Evolutionary conservation across 2,797 vertebrate genomes (phyloP).

Genomic region (Xyrichtys novacula): DNA sequence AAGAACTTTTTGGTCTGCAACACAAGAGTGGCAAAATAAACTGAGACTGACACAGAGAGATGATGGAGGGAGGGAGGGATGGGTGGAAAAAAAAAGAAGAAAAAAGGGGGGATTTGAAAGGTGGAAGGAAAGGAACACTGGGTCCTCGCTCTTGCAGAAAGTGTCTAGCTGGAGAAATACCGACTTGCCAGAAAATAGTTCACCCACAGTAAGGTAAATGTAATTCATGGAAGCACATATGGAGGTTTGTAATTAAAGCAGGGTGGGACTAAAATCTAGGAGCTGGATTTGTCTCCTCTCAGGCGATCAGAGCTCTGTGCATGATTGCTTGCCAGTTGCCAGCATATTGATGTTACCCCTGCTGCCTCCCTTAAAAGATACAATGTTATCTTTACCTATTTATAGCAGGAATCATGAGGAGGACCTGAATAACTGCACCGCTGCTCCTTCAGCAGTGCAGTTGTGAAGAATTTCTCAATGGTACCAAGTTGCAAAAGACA

Average conservation of each 20-base stretch:
- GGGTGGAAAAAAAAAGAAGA: constrained; percentile 26
- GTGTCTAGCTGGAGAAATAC: constrained; percentile 48
- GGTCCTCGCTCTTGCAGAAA: constrained; percentile 36
- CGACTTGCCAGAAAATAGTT: constrained; percentile 42
- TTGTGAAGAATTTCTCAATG: constrained; percentile 36
- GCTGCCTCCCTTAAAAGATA: constrained; percentile 66
- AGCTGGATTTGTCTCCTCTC: constrained; percentile 54
- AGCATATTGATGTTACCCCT: constrained; percentile 65
- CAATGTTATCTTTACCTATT: constrained; percentile 73
- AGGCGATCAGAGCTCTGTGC: constrained; percentile 59
- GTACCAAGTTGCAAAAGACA: constrained; percentile 24
- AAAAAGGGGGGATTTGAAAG: constrained; percentile 29
- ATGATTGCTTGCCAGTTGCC: constrained; percentile 77
- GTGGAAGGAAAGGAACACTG: constrained; percentile 21
- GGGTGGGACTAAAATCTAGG: constrained; percentile 35
- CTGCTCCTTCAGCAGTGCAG: constrained; percentile 51
- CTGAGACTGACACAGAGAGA: constrained; percentile 31
- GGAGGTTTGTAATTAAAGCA: constrained; percentile 64
- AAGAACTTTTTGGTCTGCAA: constrained; percentile 41
- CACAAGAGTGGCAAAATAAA: constrained; percentile 33
- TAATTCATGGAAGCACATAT: constrained; percentile 56
- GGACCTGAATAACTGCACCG: constrained; percentile 75
- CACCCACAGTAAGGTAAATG: constrained; percentile 38
- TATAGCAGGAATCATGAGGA: constrained; percentile 59
- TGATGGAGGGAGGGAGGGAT: constrained; percentile 38